Conservation (phyloP, 92 coral and sea anemone species). For the Phenganax marumi region DNA sequence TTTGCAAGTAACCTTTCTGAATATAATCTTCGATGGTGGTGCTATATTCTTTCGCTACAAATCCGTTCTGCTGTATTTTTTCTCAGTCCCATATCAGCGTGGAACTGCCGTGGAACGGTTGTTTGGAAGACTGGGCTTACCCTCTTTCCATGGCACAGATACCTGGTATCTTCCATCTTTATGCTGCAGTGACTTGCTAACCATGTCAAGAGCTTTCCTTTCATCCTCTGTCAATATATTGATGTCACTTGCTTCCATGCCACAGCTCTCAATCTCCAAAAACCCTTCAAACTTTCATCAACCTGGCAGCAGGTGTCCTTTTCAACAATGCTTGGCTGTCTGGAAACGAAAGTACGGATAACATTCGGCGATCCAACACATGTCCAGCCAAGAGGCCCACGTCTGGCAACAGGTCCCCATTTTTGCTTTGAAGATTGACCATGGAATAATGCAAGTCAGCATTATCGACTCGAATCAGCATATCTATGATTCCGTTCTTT, state of each 20-base stretch:
- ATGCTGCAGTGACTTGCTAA: conserved; percentile 23
- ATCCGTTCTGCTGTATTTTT: conserved; percentile 41
- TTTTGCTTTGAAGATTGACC: neutral
- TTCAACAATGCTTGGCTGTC: neutral
- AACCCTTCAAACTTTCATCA: conserved; percentile 54
- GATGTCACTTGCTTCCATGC: conserved; percentile 13
- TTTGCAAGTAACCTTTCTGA: conserved; percentile 55
- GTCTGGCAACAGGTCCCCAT: conserved; percentile 12
- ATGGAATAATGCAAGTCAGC: conserved; percentile 16
- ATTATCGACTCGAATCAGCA: conserved; percentile 33
- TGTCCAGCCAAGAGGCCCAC: conserved; percentile 28
- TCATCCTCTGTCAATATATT: conserved; percentile 50
- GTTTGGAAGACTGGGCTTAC: conserved; percentile 40
- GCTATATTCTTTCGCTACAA: conserved; percentile 50
- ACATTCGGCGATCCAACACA: conserved; percentile 5
- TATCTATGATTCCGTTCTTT: neutral
- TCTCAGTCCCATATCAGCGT: conserved; percentile 43
- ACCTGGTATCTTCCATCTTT: conserved; percentile 48
- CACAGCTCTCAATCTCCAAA: conserved; percentile 63
- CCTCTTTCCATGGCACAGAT: conserved; percentile 59
- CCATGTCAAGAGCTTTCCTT: conserved; percentile 43
- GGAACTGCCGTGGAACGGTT: conserved; percentile 35
- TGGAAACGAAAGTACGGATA: conserved; percentile 16
- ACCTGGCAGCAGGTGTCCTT: conserved; percentile 33
- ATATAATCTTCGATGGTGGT: conserved; percentile 48